Evolutionary conservation across 1,140 invertebrate species (phyloP), one percentile per base, ranked within the genome.

Genomic region (Ptiloglossa arizonensis): DNA sequence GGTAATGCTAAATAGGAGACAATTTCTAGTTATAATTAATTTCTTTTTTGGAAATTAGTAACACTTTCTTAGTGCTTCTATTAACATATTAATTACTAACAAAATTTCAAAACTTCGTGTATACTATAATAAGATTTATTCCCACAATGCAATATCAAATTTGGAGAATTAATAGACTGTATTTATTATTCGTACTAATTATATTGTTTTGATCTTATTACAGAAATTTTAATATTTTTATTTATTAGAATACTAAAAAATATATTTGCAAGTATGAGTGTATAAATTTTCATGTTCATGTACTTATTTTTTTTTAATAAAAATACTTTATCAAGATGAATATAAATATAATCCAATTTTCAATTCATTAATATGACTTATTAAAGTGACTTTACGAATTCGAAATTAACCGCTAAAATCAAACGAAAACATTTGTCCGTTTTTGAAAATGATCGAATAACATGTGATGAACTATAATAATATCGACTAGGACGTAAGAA

Each of bases 391-490:
- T 29, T n/a, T 5, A 1, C 22, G 8, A 1, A 60, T 22, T 72
- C 19, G 3, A 50, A 70, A 62, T 50, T 24, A 44, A 32, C 41
- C 56, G 56, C 56, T 13, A 19, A 62, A 41, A 24, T 24, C 0
- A 11, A 22, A 9, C 1, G 4, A 0, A n/a, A 38, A 13, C 13
- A 1, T 17, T 73, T 46, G 59, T 22, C 5, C 29, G 5, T 52
- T 9, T 41, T 64, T 46, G 59, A 13, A 17, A 63, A 27, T 52
- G 5, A 15, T 73, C 70, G 59, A n/a, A 19, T 59, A 32, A 71
- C 68, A 11, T 13, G 13, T 41, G 13, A 41, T 41, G 13, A 41
- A 13, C 9, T 41, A 11, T 11, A 11, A 13, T 41, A 9, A 41
- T 0, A 41, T 41, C 11, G 2, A 13, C 13, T 41, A 41, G 11